Evolutionary conservation across 2,797 vertebrate species (phyloP).

Genomic region (Sebastolobus altivelis): DNA sequence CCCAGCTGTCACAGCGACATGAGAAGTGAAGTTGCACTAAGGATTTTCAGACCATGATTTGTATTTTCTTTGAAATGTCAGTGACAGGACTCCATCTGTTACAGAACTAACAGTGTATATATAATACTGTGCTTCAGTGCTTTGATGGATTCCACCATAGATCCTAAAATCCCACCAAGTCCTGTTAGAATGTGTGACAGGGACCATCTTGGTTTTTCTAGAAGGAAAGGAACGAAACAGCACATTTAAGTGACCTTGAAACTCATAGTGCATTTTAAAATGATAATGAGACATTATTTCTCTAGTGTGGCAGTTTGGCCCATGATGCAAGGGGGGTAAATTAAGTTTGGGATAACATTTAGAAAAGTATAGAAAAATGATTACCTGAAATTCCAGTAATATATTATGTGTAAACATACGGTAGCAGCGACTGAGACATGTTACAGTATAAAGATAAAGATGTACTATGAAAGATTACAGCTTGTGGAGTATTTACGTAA

Average conservation of each 20-base stretch:
- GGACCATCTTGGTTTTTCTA: background rate
- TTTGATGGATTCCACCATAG: slow-evolving; percentile 22
- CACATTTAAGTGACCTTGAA: background rate
- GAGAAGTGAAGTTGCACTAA: slow-evolving; percentile 1
- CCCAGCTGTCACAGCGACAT: slow-evolving; percentile 37
- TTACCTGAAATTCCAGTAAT: background rate
- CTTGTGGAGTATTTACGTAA: slow-evolving; percentile 6
- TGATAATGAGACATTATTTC: background rate
- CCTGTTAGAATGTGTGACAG: slow-evolving; percentile 23
- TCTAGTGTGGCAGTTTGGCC: background rate
- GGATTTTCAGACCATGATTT: slow-evolving; percentile 46
- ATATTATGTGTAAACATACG: background rate
- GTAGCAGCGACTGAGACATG: background rate
- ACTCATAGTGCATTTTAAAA: background rate
- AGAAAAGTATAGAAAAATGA: background rate
- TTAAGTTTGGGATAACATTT: background rate
- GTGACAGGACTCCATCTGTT: slow-evolving; percentile 57
- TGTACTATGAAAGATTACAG: background rate
- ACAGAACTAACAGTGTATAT: slow-evolving; percentile 23
- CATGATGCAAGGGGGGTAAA: fast-evolving
- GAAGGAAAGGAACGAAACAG: background rate
- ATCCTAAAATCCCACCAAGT: slow-evolving; percentile 42
- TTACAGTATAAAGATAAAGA: background rate
- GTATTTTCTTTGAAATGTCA: slow-evolving; percentile 59
- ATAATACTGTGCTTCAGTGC: slow-evolving; percentile 28